phyloP scores from a whole-genome alignment of 2,888 invertebrate genomes.

The Plagodis pulveraria region DNA sequence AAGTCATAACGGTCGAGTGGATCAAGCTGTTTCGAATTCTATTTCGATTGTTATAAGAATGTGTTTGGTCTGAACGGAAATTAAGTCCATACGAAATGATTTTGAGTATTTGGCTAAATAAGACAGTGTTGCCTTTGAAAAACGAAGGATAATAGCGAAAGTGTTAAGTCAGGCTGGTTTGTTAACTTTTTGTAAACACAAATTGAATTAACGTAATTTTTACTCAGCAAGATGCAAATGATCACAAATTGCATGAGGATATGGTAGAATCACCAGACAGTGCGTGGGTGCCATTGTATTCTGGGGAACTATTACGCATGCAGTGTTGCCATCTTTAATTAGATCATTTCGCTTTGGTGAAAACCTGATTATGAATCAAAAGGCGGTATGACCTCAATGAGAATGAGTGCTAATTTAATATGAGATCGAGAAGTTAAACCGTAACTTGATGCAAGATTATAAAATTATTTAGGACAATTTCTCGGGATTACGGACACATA shows the following conservation, averaged over 20 bases:
- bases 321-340: constrained; percentile 63
- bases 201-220: constrained; percentile 60
- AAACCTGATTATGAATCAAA: constrained; percentile 37
- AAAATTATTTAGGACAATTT: too few species aligned
- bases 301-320: constrained; percentile 67
- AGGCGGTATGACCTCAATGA: background rate
- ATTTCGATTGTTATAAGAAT: constrained; percentile 38
- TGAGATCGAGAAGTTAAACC: too few species aligned
- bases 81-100: constrained; percentile 36
- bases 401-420: too few species aligned
- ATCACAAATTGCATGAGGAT: constrained; percentile 70
- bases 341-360: constrained; percentile 47
- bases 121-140: constrained; percentile 69
- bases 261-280: constrained; percentile 68
- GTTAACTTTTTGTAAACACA: constrained; percentile 60
- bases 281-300: constrained; percentile 81
- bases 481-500: too few species aligned
- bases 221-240: constrained; percentile 71
- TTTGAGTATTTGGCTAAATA: constrained; percentile 58
- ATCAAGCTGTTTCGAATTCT: constrained; percentile 50
- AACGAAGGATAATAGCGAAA: constrained; percentile 73
- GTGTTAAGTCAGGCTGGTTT: constrained; percentile 74
- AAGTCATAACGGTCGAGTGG: constrained; percentile 34
- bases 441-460: too few species aligned
- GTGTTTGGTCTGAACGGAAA: constrained; percentile 35